Percentiles rank a stretch among this genome's conserved stretches.
phyloP scores from a whole-genome alignment of 2,888 invertebrate species.

The Iphiclides podalirius region DNA sequence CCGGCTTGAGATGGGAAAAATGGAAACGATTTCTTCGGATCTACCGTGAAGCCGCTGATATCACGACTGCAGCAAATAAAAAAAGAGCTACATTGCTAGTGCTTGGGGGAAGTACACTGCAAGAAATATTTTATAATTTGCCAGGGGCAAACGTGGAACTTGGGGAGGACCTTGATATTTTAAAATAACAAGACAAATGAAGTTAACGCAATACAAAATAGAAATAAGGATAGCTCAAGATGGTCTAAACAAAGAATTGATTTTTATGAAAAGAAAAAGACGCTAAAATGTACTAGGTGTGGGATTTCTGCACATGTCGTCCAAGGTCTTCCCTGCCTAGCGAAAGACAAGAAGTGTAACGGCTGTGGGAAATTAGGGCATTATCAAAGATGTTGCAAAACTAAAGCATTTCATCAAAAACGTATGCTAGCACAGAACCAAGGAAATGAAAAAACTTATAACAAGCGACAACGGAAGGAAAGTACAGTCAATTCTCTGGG shows the following conservation, averaged over 20 bases:
- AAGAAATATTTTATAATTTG: slow-evolving; percentile 36
- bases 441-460: not conserved
- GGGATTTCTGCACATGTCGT: too few species aligned
- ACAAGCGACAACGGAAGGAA: not conserved
- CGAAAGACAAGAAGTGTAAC: slow-evolving; percentile 25
- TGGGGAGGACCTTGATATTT: too few species aligned
- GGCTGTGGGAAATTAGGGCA: slow-evolving; percentile 25
- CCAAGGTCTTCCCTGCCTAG: slow-evolving; percentile 20
- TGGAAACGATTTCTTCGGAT: slow-evolving; percentile 36
- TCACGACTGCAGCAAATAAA: too few species aligned
- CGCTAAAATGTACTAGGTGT: too few species aligned
- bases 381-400: slow-evolving; percentile 16
- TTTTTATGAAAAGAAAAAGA: too few species aligned
- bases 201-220: too few species aligned
- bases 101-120: slow-evolving; percentile 31
- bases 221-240: too few species aligned
- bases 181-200: too few species aligned
- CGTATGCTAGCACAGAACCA: not conserved
- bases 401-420: slow-evolving; percentile 2
- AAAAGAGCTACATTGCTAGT: slow-evolving; percentile 32
- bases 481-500: not conserved
- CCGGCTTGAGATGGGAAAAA: slow-evolving; percentile 35
- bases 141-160: too few species aligned
- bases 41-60: slow-evolving; percentile 30
- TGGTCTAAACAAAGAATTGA: too few species aligned